Percentiles rank a stretch among this genome's conserved stretches.
Evolutionary conservation across 2,113 vertebrate genomes (phyloP).

Genomic region (Syrmaticus mikado): DNA sequence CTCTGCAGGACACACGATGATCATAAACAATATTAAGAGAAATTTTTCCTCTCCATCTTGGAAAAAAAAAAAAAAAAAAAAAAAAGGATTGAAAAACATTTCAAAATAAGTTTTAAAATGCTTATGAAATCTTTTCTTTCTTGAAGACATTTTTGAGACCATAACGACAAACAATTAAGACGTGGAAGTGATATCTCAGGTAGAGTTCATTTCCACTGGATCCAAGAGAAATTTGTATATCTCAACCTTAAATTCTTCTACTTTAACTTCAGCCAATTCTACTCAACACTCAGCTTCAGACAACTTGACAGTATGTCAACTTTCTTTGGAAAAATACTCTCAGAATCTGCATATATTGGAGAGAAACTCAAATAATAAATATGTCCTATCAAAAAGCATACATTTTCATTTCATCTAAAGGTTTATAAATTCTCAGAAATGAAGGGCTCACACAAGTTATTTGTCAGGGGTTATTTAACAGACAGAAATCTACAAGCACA

Average conservation of each 20-base stretch:
- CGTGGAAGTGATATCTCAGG: accelerated
- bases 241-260: neutral
- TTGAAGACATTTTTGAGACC: neutral
- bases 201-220: neutral
- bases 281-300: accelerated
- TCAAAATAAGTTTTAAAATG: neutral
- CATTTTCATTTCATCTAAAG: neutral
- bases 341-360: neutral
- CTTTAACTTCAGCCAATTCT: neutral
- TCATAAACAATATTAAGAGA: neutral
- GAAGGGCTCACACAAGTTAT: neutral
- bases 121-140: neutral
- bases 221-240: neutral
- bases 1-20: neutral
- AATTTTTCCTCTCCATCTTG: neutral
- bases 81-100: neutral
- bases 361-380: neutral
- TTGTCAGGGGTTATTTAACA: neutral
- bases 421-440: neutral
- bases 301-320: accelerated
- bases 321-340: accelerated
- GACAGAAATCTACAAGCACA: neutral
- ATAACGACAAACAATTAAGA: neutral
- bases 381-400: accelerated
- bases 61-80: neutral